phyloP scores from a whole-genome alignment of 1,140 invertebrate species.

The Oryctes rhinoceros region DNA sequence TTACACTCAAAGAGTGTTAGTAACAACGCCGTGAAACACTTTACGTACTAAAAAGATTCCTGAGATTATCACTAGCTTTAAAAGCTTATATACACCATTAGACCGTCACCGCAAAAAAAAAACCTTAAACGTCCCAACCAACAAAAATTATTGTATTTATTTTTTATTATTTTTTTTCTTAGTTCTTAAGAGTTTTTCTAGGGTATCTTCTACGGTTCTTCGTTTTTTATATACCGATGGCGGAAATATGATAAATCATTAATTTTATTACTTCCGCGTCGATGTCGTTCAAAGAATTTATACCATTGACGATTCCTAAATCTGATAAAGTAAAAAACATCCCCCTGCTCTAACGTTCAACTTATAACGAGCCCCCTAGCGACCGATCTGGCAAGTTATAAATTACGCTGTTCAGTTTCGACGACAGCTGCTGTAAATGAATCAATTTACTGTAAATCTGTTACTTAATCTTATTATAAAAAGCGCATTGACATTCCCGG shows the following conservation, averaged over 20 bases:
- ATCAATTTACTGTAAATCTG: conserved; percentile 47
- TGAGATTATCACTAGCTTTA: no score
- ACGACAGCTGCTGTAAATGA: conserved; percentile 50
- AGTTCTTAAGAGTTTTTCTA: no score
- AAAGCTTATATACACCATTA: no score
- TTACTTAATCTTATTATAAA: conserved; percentile 43
- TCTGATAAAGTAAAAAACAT: conserved; percentile 49
- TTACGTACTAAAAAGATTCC: no score
- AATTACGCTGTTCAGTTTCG: conserved; percentile 46
- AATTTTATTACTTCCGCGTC: conserved; percentile 48
- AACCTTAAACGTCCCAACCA: no score
- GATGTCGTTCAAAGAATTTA: conserved; percentile 48
- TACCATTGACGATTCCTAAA: conserved; percentile 48
- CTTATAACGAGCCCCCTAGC: conserved; percentile 49
- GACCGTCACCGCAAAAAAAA: no score
- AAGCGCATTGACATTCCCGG: conserved; percentile 34
- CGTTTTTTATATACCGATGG: neutral
- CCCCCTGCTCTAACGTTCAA: conserved; percentile 43
- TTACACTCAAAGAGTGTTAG: no score
- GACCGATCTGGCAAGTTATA: conserved; percentile 48
- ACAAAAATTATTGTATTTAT: no score
- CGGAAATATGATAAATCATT: conserved; percentile 38
- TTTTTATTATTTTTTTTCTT: no score
- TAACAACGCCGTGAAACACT: no score
- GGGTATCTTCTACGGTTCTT: no score